Evolutionary conservation across 2,797 vertebrate genomes (phyloP), one percentile per base, ranked within the genome.

Genomic region (Salarias fasciatus): DNA sequence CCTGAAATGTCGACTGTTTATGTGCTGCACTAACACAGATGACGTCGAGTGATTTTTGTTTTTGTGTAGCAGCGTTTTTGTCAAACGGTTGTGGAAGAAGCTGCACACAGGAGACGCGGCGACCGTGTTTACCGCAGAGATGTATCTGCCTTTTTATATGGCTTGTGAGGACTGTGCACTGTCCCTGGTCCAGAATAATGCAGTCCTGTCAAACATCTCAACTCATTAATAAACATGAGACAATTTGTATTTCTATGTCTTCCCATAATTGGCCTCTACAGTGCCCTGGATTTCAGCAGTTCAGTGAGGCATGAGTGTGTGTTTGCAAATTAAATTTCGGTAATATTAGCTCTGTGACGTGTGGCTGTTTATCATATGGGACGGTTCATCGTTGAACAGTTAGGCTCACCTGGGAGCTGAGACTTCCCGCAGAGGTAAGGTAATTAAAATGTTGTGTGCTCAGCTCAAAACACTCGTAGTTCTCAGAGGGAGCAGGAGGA

Each of bases 391-490:
- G 57, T 62, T 62, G 77, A 88, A 82, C 74, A 53, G 18, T 75
- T 64, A 50, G 64, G 52, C 65, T 71, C 89, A 75, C 78, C 11
- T 14, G 89, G 80, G 88, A 90, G 37, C 62, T 31, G n/a, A 9
- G n/a, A 42, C 73, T 86, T 86, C 82, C 86, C 65, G 60, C 52
- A 76, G 79, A 80, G 75, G 57, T 56, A 49, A n/a, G 63, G 69
- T 91, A 88, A 92, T 92, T 92, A 92, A 92, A 92, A 90, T 89
- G 77, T 80, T 90, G 81, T 90, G 79, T 74, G 64, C 82, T 90
- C 85, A 87, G 83, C 73, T 85, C 62, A 72, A 84, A 85, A 79
- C 81, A 70, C 15, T 28, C 24, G 38, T 55, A 61, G 24, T 68
- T 77, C 81, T 84, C 70, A 65, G 29, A 69, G 72, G 76, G 33